Evolutionary conservation across 2,797 vertebrate genomes (phyloP).

Genomic region (Sebastes itinus): DNA sequence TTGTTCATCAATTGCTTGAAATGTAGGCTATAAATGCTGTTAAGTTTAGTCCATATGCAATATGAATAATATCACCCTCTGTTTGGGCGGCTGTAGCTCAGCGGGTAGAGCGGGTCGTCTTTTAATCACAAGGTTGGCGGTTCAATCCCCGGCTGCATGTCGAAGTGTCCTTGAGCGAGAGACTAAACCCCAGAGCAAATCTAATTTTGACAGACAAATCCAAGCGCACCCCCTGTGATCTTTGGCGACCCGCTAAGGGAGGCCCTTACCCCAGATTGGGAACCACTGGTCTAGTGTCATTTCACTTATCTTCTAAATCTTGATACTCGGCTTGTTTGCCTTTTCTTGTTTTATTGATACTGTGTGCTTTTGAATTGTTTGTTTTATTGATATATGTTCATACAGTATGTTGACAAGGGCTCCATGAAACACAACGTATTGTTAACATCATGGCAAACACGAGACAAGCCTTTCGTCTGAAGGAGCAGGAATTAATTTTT

Average conservation of each 20-base stretch:
- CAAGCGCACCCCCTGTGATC: too few species aligned
- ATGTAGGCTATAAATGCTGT: too few species aligned
- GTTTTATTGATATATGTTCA: not conserved
- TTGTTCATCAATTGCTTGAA: too few species aligned
- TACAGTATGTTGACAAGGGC: not conserved
- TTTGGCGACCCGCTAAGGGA: not conserved
- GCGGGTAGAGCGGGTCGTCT: too few species aligned
- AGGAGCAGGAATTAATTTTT: conserved; percentile 8
- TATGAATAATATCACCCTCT: too few species aligned
- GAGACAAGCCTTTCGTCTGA: not conserved
- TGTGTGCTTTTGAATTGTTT: not conserved
- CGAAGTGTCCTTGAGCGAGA: too few species aligned
- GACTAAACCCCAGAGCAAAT: not conserved
- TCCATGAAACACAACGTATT: conserved; percentile 26
- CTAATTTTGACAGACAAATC: not conserved
- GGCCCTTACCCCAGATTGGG: not conserved
- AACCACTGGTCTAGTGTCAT: not conserved
- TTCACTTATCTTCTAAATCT: not conserved
- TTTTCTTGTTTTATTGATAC: not conserved
- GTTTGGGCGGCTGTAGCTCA: too few species aligned
- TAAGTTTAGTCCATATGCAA: too few species aligned
- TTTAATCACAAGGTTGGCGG: too few species aligned
- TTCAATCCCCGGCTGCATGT: too few species aligned
- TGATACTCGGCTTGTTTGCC: not conserved
- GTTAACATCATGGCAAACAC: conserved; percentile 6